Evolutionary conservation across 2,113 vertebrate genomes (phyloP).

Genomic region (Callocephalon fimbriatum): DNA sequence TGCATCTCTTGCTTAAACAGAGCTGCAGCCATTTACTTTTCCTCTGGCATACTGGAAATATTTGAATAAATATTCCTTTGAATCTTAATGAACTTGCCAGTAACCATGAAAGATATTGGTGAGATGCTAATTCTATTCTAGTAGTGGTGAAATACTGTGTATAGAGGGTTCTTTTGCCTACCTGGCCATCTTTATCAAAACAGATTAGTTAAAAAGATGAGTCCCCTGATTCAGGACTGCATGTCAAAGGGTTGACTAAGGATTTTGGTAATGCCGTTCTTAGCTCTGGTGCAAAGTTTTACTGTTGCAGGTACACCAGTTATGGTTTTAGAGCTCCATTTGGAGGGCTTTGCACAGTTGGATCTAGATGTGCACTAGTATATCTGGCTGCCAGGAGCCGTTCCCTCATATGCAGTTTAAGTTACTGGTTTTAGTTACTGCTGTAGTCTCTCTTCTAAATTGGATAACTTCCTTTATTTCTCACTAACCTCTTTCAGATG

Average conservation of each 20-base stretch:
- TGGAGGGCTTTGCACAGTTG: not conserved
- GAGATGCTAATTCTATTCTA: not conserved
- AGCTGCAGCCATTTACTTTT: not conserved
- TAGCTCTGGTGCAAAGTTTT: not conserved
- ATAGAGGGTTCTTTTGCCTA: not conserved
- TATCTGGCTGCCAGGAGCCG: not conserved
- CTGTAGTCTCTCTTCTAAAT: not conserved
- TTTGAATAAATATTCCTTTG: not conserved
- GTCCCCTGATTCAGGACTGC: not conserved
- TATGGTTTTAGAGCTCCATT: not conserved
- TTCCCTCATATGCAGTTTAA: not conserved
- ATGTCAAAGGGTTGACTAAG: not conserved
- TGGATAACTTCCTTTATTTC: not conserved
- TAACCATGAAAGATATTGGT: not conserved
- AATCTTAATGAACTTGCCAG: not conserved
- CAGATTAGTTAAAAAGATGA: not conserved
- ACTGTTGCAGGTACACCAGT: not conserved
- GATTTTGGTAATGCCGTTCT: not conserved
- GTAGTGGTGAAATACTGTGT: not conserved
- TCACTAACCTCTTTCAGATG: not conserved
- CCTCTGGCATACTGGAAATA: not conserved
- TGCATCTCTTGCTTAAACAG: not conserved
- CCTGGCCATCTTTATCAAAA: not conserved
- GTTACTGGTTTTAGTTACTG: not conserved
- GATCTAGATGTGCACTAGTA: not conserved